phyloP scores from a whole-genome alignment of 2,888 invertebrate species.

The Drosophila siamana region DNA sequence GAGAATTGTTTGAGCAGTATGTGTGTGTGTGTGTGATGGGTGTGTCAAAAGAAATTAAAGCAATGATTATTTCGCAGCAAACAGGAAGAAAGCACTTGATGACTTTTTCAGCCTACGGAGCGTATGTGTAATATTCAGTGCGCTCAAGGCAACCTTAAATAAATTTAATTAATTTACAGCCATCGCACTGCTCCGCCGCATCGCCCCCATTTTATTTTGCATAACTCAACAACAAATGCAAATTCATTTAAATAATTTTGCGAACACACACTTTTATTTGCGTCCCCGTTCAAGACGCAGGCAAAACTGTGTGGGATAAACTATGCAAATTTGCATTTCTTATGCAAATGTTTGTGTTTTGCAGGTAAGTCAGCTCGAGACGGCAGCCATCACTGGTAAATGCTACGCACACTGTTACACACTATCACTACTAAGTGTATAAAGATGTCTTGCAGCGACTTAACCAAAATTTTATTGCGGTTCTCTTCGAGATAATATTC shows the following conservation, averaged over 20 bases:
- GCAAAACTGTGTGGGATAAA: constrained; percentile 41
- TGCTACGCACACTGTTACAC: constrained; percentile 2
- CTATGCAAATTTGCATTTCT: constrained; percentile 66
- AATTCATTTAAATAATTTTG: constrained; percentile 64
- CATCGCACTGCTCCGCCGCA: background rate
- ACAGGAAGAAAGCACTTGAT: constrained; percentile 35
- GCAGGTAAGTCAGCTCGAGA: constrained; percentile 28
- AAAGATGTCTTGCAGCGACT: constrained; percentile 6
- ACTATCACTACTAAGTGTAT: constrained; percentile 4
- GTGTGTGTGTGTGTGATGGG: constrained; percentile 19
- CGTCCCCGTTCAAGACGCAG: constrained; percentile 22
- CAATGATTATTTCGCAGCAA: constrained; percentile 54
- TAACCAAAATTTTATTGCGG: constrained; percentile 8
- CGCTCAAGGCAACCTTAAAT: constrained; percentile 32
- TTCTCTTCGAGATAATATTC: constrained; percentile 11
- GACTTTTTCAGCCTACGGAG: constrained; percentile 43
- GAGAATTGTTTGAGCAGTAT: constrained; percentile 47
- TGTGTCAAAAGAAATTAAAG: constrained; percentile 74
- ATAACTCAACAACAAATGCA: constrained; percentile 59
- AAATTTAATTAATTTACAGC: constrained; percentile 73
- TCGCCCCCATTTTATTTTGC: constrained; percentile 23
- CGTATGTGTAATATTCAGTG: constrained; percentile 40
- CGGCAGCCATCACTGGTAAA: constrained; percentile 24
- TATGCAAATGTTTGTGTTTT: constrained; percentile 65
- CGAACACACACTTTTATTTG: constrained; percentile 14